phyloP scores from a whole-genome alignment of 2,113 vertebrate genomes.

The Amia ocellicauda region DNA sequence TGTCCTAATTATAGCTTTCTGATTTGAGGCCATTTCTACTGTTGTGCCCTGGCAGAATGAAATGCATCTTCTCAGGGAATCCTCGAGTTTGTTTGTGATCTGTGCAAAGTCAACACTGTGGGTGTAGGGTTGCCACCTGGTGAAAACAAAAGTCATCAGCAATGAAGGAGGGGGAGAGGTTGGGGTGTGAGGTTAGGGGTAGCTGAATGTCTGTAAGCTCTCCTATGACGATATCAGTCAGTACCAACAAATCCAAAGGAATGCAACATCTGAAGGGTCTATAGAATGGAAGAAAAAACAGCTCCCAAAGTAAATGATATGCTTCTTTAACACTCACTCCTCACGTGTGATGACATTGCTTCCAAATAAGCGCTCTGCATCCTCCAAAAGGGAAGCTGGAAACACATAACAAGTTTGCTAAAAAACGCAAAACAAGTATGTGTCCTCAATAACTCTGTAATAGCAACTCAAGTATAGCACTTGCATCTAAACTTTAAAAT shows the following conservation, averaged over 20 bases:
- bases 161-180: conserved; percentile 25
- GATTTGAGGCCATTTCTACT: background rate
- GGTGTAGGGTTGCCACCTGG: conserved; percentile 49
- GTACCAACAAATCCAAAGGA: background rate
- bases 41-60: background rate
- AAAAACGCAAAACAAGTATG: too few species aligned
- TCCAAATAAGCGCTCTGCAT: too few species aligned
- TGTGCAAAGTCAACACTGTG: conserved; percentile 54
- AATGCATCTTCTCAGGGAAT: background rate
- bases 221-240: background rate
- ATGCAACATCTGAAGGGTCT: background rate
- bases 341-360: background rate
- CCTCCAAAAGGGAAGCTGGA: too few species aligned
- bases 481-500: too few species aligned
- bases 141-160: conserved; percentile 55
- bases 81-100: conserved; percentile 52
- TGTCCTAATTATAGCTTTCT: background rate
- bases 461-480: too few species aligned
- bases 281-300: background rate
- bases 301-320: background rate
- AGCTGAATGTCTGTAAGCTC: background rate
- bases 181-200: conserved; percentile 1
- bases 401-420: too few species aligned
- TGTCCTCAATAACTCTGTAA: too few species aligned
- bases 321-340: background rate